Percentiles rank a stretch among this genome's conserved stretches.
Conservation (phyloP, 2,888 invertebrate species). For the Cantharis rustica region DNA sequence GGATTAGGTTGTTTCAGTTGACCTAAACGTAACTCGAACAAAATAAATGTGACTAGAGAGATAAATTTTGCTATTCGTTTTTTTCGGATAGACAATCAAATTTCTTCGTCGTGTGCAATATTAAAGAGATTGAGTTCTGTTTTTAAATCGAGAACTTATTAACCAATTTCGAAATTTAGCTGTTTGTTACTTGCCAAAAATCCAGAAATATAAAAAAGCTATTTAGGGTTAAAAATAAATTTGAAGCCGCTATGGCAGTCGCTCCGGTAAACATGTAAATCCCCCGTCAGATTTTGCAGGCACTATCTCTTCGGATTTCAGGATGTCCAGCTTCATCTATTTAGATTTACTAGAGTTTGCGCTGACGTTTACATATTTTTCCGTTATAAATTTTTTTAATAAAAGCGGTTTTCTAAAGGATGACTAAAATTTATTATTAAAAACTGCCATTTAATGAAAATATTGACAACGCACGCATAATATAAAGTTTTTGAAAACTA, state of each 20-base stretch:
- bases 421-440: not conserved
- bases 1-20: not conserved
- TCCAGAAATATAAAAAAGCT: not conserved
- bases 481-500: not conserved
- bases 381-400: not conserved
- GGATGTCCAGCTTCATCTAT: conserved; percentile 41
- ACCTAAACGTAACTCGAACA: not conserved
- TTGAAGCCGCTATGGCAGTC: conserved; percentile 15
- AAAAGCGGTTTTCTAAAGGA: not conserved
- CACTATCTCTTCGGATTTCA: conserved; percentile 39
- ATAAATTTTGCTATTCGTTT: conserved; percentile 12
- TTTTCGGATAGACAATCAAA: conserved; percentile 11
- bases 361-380: conserved; percentile 11
- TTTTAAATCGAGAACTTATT: not conserved
- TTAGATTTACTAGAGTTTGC: conserved; percentile 37
- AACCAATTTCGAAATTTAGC: not conserved
- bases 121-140: not conserved
- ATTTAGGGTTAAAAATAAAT: conserved; percentile 21
- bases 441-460: not conserved
- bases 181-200: not conserved
- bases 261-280: conserved; percentile 27
- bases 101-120: conserved; percentile 9
- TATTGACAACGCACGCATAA: not conserved
- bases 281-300: conserved; percentile 37
- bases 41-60: conserved; percentile 24